Conservation (phyloP, 2,797 vertebrate genomes). For the Choloepus didactylus region DNA sequence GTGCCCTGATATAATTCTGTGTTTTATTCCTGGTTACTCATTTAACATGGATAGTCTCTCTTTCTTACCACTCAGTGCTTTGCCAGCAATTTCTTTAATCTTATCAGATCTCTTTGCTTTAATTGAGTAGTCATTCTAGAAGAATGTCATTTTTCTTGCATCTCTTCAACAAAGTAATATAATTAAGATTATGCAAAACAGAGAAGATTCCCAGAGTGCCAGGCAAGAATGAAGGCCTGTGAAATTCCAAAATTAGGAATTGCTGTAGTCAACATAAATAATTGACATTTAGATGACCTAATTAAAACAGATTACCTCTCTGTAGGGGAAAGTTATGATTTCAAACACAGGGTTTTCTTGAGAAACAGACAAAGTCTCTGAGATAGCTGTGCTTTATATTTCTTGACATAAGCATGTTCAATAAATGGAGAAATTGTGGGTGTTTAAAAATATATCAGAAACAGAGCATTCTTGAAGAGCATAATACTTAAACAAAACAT, state of each 20-base stretch:
- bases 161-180: constrained; percentile 78
- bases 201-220: constrained; percentile 71
- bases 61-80: constrained; percentile 76
- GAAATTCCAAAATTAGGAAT: constrained; percentile 79
- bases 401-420: constrained; percentile 63
- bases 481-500: not conserved
- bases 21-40: constrained; percentile 77
- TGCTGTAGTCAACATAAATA: constrained; percentile 79
- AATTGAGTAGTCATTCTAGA: constrained; percentile 85
- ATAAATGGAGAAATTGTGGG: not conserved
- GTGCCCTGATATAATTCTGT: constrained; percentile 71
- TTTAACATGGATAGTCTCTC: constrained; percentile 76
- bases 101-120: constrained; percentile 83
- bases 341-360: constrained; percentile 39
- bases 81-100: constrained; percentile 84
- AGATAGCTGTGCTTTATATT: constrained; percentile 39
- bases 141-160: constrained; percentile 83
- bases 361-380: constrained; percentile 33
- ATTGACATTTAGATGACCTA: constrained; percentile 81
- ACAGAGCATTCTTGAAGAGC: not conserved
- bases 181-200: constrained; percentile 85
- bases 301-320: constrained; percentile 78
- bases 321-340: not conserved
- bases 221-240: constrained; percentile 71
- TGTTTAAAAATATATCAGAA: not conserved